Conservation (phyloP, 2,797 vertebrate genomes). For the Halcyon smyrnensis region DNA sequence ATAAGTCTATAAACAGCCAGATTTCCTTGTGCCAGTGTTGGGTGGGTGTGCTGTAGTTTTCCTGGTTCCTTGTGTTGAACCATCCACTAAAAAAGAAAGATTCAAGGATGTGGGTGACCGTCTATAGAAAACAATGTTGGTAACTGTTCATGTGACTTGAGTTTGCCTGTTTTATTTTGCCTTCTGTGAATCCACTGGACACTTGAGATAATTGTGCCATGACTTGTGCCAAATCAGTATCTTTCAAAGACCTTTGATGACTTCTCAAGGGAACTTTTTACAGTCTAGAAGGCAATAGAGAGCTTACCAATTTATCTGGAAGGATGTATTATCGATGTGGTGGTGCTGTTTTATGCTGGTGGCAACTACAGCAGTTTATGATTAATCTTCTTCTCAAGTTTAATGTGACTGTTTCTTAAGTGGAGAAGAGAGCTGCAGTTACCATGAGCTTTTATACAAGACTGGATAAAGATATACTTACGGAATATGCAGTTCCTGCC, state of each 20-base stretch:
- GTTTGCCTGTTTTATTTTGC: neutral
- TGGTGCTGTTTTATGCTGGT: neutral
- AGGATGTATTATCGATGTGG: neutral
- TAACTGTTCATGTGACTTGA: neutral
- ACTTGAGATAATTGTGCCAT: neutral
- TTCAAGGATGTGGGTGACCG: neutral
- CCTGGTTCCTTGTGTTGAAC: neutral
- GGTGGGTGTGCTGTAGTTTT: neutral
- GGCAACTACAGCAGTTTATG: neutral
- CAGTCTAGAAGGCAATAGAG: neutral
- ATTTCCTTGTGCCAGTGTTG: neutral
- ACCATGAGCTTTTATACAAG: neutral
- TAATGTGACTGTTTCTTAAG: neutral
- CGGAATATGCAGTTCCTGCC: neutral
- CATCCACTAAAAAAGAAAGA: neutral
- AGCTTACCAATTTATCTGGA: neutral
- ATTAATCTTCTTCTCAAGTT: neutral
- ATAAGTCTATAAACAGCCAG: neutral
- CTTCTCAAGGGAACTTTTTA: neutral
- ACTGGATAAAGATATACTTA: neutral
- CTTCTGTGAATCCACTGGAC: neutral
- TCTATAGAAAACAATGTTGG: neutral
- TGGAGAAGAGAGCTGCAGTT: neutral
- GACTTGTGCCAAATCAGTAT: neutral
- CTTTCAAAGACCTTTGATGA: neutral